Percentiles rank a stretch among this genome's conserved stretches.
Conservation (phyloP, 2,888 invertebrate genomes). For the Limenitis camilla region DNA sequence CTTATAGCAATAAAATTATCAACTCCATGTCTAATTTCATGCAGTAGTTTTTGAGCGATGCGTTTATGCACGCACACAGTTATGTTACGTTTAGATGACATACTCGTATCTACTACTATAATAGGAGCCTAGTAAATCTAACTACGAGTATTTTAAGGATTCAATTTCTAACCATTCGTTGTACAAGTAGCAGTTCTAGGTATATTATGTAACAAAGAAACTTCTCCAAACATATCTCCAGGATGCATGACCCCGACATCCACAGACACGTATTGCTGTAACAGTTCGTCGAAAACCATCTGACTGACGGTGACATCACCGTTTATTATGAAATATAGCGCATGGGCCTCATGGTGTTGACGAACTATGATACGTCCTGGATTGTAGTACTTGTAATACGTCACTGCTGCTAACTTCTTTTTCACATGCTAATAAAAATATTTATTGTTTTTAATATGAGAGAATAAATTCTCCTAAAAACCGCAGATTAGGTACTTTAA, state of each 20-base stretch:
- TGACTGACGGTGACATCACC: slow-evolving; percentile 73
- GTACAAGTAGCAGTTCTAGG: slow-evolving; percentile 76
- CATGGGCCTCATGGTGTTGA: slow-evolving; percentile 74
- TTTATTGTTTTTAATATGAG: too few species aligned
- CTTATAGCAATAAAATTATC: too few species aligned
- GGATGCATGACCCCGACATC: slow-evolving; percentile 68
- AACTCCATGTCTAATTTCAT: too few species aligned
- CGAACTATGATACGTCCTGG: slow-evolving; percentile 76
- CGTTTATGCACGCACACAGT: too few species aligned
- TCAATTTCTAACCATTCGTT: slow-evolving; percentile 25
- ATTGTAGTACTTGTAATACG: slow-evolving; percentile 76
- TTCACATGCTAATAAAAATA: slow-evolving; percentile 66
- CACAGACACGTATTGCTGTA: slow-evolving; percentile 56
- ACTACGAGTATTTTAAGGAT: too few species aligned
- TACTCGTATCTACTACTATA: too few species aligned
- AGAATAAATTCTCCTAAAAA: too few species aligned
- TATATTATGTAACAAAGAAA: slow-evolving; percentile 76
- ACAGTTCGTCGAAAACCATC: slow-evolving; percentile 64
- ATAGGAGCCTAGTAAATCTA: too few species aligned
- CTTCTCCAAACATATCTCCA: slow-evolving; percentile 80
- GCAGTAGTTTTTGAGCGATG: too few species aligned
- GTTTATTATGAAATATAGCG: slow-evolving; percentile 78
- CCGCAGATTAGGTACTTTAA: too few species aligned
- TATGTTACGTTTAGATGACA: too few species aligned
- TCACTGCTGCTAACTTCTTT: slow-evolving; percentile 74